phyloP scores from a whole-genome alignment of 2,888 invertebrate genomes.

The Drosophila setosimentum region DNA sequence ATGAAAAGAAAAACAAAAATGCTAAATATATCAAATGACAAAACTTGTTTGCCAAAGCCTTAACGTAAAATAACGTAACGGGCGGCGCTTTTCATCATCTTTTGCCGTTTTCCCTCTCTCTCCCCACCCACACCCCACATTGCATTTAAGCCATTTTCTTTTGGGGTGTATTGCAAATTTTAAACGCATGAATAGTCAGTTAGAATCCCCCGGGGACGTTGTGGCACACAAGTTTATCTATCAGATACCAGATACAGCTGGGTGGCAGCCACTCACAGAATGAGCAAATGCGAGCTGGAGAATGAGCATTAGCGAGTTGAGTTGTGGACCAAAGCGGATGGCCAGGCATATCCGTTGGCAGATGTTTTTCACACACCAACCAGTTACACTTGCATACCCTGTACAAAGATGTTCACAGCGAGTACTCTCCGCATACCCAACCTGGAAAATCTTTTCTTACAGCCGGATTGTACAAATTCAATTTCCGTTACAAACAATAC shows the following conservation, averaged over 20 bases:
- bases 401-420: neutral
- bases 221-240: slow-evolving; percentile 63
- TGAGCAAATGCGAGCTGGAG: neutral
- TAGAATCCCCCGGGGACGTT: slow-evolving; percentile 56
- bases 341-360: slow-evolving; percentile 72
- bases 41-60: slow-evolving; percentile 63
- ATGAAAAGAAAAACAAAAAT: neutral
- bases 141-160: slow-evolving; percentile 46
- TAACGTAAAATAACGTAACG: slow-evolving; percentile 69
- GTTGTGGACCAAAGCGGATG: slow-evolving; percentile 43
- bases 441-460: too few relatives aligned
- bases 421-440: neutral
- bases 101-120: slow-evolving; percentile 15
- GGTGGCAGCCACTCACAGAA: slow-evolving; percentile 18
- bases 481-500: neutral
- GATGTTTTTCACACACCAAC: slow-evolving; percentile 64
- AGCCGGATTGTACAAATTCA: fast-evolving
- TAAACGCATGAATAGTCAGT: slow-evolving; percentile 77
- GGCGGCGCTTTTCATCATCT: slow-evolving; percentile 69
- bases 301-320: slow-evolving; percentile 6
- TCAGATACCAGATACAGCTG: slow-evolving; percentile 67
- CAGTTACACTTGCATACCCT: slow-evolving; percentile 39
- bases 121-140: too few relatives aligned
- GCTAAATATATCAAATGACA: slow-evolving; percentile 15
- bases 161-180: slow-evolving; percentile 73